Base-by-base conservation (phyloP, 2,888 invertebrate species). In the Prosapia bicincta region DNA sequence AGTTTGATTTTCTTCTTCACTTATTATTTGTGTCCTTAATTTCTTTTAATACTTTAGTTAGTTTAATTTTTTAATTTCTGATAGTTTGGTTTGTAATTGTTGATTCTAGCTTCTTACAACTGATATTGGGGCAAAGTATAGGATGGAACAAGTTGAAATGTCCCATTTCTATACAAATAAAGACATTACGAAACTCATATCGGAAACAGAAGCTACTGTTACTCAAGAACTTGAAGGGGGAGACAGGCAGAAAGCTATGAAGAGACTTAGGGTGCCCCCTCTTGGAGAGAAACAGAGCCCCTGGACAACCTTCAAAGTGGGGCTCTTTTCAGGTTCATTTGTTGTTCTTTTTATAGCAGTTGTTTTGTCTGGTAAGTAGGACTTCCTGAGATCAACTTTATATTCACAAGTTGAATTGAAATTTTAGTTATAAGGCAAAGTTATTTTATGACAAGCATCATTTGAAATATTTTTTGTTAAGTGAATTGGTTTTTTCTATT, bases 211-310 rank as follows among this genome's bases (percentile, higher is more conserved):
- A 85, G 88, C 86, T 73, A 85, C 88, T 23, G 90, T 92, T 65
- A 92, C 91, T 0, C 88, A 88, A 79, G 91, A 91, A 80, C 86
- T 92, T 43, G 92, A 96, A 85, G 90, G 89, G 9, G 95, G 95
- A 5, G 93, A 96, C 83, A 86, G 95, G 70, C 92, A 92, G 82
- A 91, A 90, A 81, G 96, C 95, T 2, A 96, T 96, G 96, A 96
- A 96, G 84, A 87, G 94, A 65, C 85, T 96, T 25, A 85, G 95
- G 72, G 95, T 95, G 0, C 96, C 95, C 0, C 96, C 96, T 2
- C 85, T 96, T 26, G 94, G 94, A 15, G 95, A 95, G 84, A 91
- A 93, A 81, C 92, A 93, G 83, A 91, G 91, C 77, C 92, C 93
- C 0, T 93, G 93, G 91, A 93, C 92, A 2, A 94, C 93, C 0